Base-by-base conservation (phyloP, 2,888 invertebrate genomes). In the Folsomia candida region DNA sequence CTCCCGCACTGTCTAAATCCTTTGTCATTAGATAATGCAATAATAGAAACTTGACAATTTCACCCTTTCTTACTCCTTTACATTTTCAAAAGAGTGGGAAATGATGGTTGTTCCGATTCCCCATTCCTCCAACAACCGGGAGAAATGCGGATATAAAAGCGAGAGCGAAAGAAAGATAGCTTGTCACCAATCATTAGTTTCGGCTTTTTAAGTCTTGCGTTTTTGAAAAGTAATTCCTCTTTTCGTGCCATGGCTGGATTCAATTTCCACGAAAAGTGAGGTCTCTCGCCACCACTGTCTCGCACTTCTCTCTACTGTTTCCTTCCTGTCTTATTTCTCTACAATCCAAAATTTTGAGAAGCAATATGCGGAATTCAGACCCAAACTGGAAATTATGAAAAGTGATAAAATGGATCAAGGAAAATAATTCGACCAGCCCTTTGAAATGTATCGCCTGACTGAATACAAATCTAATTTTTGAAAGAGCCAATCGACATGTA, bases 131-230 rank as follows among this genome's bases (percentile, higher is more conserved):
- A 26, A 26, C 2, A 27, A 27, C 9, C 9, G 28, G 11, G 29
- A 28, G 22, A 22, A 28, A 47, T 9, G 51, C 2, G n/a, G 28
- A 54, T 65, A 54, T 54, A 51, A 54, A 28, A 68, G 51, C 60
- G 28, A n/a, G 51, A 27, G 51, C 51, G 47, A 26, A 65, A 57
- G 58, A 58, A 57, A 51, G 58, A 69, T 61, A 69, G 54, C 69
- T 63, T 69, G 69, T 69, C 69, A 69, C 64, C 69, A 69, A 59
- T 69, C 69, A 69, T 69, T 69, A 69, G 69, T 69, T 69, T 69
- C 69, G 59, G 65, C 69, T 69, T 64, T 64, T 59, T 47, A 14
- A 54, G 6, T n/a, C 54, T 14, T 14, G 11, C 6, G 54, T 22
- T 54, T 4, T 14, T 6, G n/a, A n/a, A 47, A 47, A 11, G 9